Percentiles rank a stretch among this genome's conserved stretches.
phyloP scores from a whole-genome alignment of 2,888 invertebrate species.

The Eumerus sabulonum region DNA sequence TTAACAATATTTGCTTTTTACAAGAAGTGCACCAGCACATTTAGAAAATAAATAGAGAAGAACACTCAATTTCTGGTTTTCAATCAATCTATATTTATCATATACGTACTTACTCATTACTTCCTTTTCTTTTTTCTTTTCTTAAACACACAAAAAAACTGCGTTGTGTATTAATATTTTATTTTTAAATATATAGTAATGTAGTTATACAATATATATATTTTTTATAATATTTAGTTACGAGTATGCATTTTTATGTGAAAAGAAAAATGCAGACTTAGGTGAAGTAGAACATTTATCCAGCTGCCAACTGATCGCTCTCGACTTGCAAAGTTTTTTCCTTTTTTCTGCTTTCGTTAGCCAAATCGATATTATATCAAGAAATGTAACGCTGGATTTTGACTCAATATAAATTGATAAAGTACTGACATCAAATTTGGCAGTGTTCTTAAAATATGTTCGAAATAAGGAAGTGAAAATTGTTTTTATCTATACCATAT shows the following conservation, averaged over 20 bases:
- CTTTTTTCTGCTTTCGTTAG: background rate
- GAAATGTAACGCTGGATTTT: background rate
- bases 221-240: background rate
- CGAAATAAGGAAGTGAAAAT: background rate
- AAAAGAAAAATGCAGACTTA: conserved; percentile 19
- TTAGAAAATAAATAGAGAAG: too few species aligned
- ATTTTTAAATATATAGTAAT: background rate
- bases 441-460: conserved; percentile 32
- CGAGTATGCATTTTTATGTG: background rate
- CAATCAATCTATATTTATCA: background rate
- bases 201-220: background rate
- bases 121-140: too few species aligned
- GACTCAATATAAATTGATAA: background rate
- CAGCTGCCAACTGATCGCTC: conserved; percentile 22
- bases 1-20: background rate
- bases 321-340: background rate
- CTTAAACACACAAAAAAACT: too few species aligned
- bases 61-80: too few species aligned
- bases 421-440: conserved; percentile 24
- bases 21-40: too few species aligned
- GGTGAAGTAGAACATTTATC: conserved; percentile 27
- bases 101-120: too few species aligned
- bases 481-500: conserved; percentile 5
- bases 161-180: conserved; percentile 30
- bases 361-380: background rate